These are phyloP conservation scores for Tangara arthus DNA, from an alignment of 2,797 vertebrate species.

Conservation along the genomic window DNA sequence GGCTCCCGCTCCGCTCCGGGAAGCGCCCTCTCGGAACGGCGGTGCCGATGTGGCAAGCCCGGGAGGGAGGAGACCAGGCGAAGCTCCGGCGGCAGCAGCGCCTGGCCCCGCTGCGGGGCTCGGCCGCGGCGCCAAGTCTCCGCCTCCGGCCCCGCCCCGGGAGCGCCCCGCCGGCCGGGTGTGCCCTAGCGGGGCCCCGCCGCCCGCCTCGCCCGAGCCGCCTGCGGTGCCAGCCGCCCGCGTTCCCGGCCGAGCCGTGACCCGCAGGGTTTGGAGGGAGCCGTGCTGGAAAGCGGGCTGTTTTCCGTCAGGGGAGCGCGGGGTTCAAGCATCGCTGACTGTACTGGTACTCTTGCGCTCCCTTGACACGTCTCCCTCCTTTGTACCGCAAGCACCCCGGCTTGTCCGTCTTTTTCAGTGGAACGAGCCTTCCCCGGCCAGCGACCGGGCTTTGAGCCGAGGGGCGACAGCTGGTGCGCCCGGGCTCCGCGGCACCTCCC, in stretches of 20 bases:
- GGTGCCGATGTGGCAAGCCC: slow-evolving; percentile 6
- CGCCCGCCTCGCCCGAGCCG: not conserved
- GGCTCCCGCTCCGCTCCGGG: not conserved
- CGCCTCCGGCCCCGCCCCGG: not conserved
- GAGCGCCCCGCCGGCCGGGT: not conserved
- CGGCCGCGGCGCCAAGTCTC: not conserved
- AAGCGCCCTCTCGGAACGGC: not conserved
- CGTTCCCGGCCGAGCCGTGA: rapidly evolving
- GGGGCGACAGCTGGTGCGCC: too few relatives aligned
- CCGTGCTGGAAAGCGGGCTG: too few relatives aligned
- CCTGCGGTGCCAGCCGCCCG: rapidly evolving
- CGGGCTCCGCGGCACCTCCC: rapidly evolving
- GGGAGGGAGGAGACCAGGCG: not conserved
- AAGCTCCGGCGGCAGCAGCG: not conserved
- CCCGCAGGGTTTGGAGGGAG: rapidly evolving
- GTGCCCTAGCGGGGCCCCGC: not conserved
- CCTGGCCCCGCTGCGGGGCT: not conserved
- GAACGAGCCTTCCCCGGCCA: not conserved
- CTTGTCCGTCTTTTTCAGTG: rapidly evolving
- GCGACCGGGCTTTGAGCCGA: not conserved
- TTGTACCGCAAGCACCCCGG: rapidly evolving
- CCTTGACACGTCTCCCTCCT: rapidly evolving
- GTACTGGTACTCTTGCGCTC: rapidly evolving
- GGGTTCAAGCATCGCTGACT: not conserved
- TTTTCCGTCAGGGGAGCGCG: not conserved